Evolutionary conservation across 2,888 invertebrate genomes (phyloP).

Genomic region (Lamellibrachia columna): DNA sequence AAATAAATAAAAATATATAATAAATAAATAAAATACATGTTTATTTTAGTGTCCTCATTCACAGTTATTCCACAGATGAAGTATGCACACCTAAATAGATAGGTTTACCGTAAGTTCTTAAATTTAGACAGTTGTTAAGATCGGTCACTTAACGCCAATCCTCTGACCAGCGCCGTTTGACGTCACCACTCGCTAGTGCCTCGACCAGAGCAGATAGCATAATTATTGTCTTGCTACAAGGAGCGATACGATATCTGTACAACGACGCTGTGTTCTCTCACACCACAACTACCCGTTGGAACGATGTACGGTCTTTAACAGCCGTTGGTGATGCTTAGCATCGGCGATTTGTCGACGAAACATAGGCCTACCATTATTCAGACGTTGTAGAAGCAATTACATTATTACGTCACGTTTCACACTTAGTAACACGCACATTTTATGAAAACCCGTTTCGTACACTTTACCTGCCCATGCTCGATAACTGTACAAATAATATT

Average conservation of each 20-base stretch:
- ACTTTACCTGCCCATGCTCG: background rate
- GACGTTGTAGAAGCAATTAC: background rate
- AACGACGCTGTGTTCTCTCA: background rate
- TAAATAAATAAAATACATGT: no score
- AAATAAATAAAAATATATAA: no score
- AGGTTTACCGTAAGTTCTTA: no score
- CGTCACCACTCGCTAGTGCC: background rate
- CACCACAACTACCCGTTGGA: background rate
- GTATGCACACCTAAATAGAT: no score
- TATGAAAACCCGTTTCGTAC: background rate
- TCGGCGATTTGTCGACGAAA: background rate
- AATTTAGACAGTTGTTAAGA: no score
- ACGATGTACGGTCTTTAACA: background rate
- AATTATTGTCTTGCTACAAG: background rate
- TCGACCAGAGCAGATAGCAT: background rate
- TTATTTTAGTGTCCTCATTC: no score
- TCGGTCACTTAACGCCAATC: background rate
- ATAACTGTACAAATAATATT: background rate
- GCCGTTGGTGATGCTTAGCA: background rate
- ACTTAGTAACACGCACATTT: background rate
- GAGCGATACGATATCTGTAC: background rate
- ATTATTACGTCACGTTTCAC: background rate
- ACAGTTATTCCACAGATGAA: no score
- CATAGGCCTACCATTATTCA: background rate
- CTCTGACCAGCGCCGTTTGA: background rate